A percentile compares a stretch with the other conserved stretches of the same genome.
These are phyloP conservation scores for Euborellia annulipes DNA, from an alignment of 1,140 invertebrate genomes.

Conservation along the genomic window DNA sequence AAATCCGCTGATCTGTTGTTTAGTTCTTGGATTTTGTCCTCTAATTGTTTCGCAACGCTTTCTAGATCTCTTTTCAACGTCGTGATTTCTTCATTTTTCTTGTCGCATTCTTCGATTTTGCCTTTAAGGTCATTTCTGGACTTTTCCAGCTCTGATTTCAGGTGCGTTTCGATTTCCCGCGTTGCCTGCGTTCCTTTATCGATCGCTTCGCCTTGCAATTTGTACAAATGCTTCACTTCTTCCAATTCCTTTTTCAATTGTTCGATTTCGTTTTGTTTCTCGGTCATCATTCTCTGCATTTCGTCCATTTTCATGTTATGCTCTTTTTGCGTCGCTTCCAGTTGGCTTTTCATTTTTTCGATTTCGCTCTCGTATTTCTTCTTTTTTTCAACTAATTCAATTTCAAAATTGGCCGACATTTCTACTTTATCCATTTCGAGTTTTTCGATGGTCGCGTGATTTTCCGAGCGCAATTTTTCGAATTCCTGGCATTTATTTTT, in stretches of 20 bases:
- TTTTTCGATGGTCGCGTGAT: constrained; percentile 29
- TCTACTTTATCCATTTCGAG: constrained; percentile 32
- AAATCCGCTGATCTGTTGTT: constrained; percentile 30
- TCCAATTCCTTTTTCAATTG: constrained; percentile 25
- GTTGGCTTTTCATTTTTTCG: constrained; percentile 18
- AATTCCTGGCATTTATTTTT: constrained; percentile 22
- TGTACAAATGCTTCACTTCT: constrained; percentile 20
- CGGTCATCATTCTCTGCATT: constrained; percentile 18
- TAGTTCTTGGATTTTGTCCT: constrained; percentile 25
- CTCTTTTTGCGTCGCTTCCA: constrained; percentile 24
- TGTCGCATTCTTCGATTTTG: constrained; percentile 15
- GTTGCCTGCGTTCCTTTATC: constrained; percentile 15
- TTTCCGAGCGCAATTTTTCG: constrained; percentile 16
- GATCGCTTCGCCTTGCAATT: constrained; percentile 22
- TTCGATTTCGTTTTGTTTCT: constrained; percentile 22
- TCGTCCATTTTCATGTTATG: constrained; percentile 20
- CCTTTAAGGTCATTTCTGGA: constrained; percentile 29
- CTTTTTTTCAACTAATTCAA: constrained; percentile 24
- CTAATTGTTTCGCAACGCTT: constrained; percentile 9
- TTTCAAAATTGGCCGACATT: constrained; percentile 26
- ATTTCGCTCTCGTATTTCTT: constrained; percentile 17
- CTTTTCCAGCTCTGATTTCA: constrained; percentile 23
- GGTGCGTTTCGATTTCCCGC: constrained; percentile 20
- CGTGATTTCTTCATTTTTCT: constrained; percentile 11
- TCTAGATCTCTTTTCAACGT: constrained; percentile 11